A percentile compares a stretch with the other conserved stretches of the same genome.
These are phyloP conservation scores for Zootermopsis nevadensis DNA, from an alignment of 2,888 invertebrate species.

Conservation along the genomic window DNA sequence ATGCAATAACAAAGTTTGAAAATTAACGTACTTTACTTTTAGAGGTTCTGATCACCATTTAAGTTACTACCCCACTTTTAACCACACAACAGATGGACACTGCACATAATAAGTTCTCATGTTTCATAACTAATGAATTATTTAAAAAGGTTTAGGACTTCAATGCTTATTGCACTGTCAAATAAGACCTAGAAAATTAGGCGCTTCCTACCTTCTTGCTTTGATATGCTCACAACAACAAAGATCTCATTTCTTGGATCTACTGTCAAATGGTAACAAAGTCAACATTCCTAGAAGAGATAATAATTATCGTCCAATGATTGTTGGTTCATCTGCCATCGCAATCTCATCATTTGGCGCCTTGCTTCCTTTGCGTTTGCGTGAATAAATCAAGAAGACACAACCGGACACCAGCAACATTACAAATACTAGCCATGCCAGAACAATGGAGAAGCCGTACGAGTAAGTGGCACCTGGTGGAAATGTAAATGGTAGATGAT, in stretches of 20 bases:
- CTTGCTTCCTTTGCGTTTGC: conserved; percentile 86
- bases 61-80: neutral
- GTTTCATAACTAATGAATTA: neutral
- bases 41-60: no score
- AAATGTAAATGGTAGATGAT: conserved; percentile 73
- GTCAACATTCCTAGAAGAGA: no score
- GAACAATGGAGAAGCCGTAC: conserved; percentile 78
- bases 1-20: no score
- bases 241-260: neutral
- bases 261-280: neutral
- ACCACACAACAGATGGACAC: neutral
- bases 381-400: conserved; percentile 82
- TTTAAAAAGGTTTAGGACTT: neutral
- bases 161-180: neutral
- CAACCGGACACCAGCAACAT: conserved; percentile 76
- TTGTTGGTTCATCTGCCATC: conserved; percentile 87
- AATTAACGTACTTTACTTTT: no score
- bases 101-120: neutral
- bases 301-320: conserved; percentile 67
- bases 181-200: neutral
- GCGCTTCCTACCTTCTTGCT: neutral
- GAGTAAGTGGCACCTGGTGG: conserved; percentile 74
- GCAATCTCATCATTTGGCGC: conserved; percentile 85
- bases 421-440: conserved; percentile 83
- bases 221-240: neutral